A percentile compares a stretch with the other conserved stretches of the same genome.
Evolutionary conservation across 2,888 invertebrate genomes (phyloP).

Genomic region (Diadegma fenestrale): DNA sequence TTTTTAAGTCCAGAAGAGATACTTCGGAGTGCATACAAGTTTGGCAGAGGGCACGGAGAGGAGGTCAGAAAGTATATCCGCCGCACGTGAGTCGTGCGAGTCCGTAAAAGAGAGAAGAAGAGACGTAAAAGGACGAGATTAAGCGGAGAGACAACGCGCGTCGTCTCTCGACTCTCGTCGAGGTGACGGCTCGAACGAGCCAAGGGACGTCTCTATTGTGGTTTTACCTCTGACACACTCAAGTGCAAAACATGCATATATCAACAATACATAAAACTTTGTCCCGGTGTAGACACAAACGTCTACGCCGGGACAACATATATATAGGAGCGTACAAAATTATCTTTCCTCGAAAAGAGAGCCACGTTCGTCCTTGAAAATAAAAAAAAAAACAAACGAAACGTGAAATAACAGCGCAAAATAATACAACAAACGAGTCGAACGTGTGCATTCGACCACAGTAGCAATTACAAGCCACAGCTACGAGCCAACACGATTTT

Average conservation of each 20-base stretch:
- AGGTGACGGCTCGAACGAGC: conserved; percentile 62
- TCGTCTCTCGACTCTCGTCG: conserved; percentile 58
- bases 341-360: conserved; percentile 20
- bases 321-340: neutral
- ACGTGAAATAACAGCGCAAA: neutral
- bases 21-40: neutral
- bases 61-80: neutral
- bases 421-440: neutral
- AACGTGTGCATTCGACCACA: conserved; percentile 16
- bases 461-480: conserved; percentile 11
- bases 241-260: conserved; percentile 19
- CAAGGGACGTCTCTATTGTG: conserved; percentile 70
- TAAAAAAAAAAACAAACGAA: conserved; percentile 17
- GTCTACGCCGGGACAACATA: neutral
- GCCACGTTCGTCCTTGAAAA: conserved; percentile 44
- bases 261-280: neutral
- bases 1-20: neutral
- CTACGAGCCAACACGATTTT: neutral
- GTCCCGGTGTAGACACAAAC: neutral
- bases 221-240: conserved; percentile 39
- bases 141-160: conserved; percentile 43
- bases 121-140: conserved; percentile 14
- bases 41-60: neutral
- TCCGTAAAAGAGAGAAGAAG: neutral
- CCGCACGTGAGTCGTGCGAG: neutral